Evolutionary conservation across 1,140 invertebrate species (phyloP), one percentile per base, ranked within the genome.

Genomic region (Caenorhabditis inopinata): DNA sequence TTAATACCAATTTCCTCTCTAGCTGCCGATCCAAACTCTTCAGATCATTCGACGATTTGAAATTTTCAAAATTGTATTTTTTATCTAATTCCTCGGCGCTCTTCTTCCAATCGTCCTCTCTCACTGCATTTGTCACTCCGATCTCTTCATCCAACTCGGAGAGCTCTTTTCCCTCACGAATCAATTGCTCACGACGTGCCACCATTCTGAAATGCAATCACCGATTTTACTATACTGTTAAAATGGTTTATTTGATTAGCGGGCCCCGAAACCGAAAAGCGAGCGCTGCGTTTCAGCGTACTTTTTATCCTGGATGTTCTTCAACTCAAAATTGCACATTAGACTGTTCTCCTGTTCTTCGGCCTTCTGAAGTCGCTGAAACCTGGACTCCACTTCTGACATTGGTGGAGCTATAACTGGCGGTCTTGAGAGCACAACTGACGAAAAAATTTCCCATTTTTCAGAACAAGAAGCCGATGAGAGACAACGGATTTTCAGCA

Each of bases 61-160:
- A 42, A 7, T 42, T 16, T 5, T 75, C 78, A 12, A 77, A 53
- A 16, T 49, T 23, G 14, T 35, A 47, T 16, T 51, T 78, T 16
- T 76, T 16, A 6, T 32, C 21, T 14, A 82, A 18, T 12, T 62
- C 58, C 45, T 74, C 58, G 9, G 76, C 29, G 2, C 53, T 82
- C 46, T 81, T 81, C 11, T 16, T 38, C 87, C 87, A 86, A 32
- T 86, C 87, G 35, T 86, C 81, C 27, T 78, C 51, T 23, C 47
- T 32, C 51, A 87, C 74, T 14, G 75, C 35, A 46, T 80, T 81
- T 16, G 85, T 84, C 23, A 87, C 48, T 14, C 86, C 85, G 7
- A 86, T 75, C 81, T 86, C 73, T 38, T 85, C 87, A 25, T 88
- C 87, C 18, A 86, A 46, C 35, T 86, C 80, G 46, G 87, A 88